Conservation (phyloP, 2,113 vertebrate species). For the Ochotona princeps region DNA sequence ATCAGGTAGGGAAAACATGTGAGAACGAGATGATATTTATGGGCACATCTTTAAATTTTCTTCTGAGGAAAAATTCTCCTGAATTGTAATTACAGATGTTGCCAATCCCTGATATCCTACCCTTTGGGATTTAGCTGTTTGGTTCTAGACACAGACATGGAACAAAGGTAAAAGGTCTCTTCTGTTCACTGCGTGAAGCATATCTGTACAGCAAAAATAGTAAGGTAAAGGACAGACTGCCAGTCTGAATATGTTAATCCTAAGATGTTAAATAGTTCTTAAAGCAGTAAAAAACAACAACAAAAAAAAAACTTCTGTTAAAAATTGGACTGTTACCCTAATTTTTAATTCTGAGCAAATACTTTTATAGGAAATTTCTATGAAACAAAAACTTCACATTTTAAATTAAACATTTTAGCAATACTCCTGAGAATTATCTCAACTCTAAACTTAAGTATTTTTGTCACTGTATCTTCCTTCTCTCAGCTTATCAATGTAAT, state of each 20-base stretch:
- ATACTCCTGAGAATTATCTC: slow-evolving; percentile 81
- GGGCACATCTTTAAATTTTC: slow-evolving; percentile 68
- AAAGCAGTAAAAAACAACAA: neutral
- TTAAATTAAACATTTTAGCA: slow-evolving; percentile 68
- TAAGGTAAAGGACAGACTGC: neutral
- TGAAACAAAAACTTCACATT: slow-evolving; percentile 71
- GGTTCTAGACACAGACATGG: slow-evolving; percentile 72
- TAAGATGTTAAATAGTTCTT: slow-evolving; percentile 48
- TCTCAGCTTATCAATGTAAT: slow-evolving; percentile 96
- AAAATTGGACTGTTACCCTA: neutral
- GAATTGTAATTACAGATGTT: slow-evolving; percentile 66
- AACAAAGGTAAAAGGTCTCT: slow-evolving; percentile 67
- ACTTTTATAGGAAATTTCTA: slow-evolving; percentile 70
- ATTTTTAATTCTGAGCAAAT: slow-evolving; percentile 42
- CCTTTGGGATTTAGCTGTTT: slow-evolving; percentile 91
- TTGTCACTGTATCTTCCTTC: slow-evolving; percentile 85
- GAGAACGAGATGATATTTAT: slow-evolving; percentile 63
- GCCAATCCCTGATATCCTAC: slow-evolving; percentile 73
- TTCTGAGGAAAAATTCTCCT: slow-evolving; percentile 71
- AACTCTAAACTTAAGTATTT: neutral
- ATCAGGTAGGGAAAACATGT: slow-evolving; percentile 61
- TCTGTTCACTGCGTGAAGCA: slow-evolving; percentile 29
- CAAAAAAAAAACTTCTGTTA: no score
- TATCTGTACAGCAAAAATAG: slow-evolving; percentile 62
- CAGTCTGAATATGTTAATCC: slow-evolving; percentile 30